Conservation (phyloP, 2,113 vertebrate genomes). For the Actinemys pallida region DNA sequence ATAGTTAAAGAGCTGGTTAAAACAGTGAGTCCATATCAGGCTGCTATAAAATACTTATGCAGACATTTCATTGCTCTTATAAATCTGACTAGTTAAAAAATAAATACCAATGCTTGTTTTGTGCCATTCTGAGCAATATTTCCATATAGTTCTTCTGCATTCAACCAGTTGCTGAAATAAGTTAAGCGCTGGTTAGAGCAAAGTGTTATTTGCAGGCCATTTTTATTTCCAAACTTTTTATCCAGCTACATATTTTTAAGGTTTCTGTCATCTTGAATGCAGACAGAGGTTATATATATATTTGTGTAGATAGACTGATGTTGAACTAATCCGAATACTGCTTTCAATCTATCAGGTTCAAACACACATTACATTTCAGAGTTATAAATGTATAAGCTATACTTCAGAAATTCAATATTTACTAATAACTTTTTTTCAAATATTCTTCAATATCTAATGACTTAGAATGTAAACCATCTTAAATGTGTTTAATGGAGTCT, state of each 20-base stretch:
- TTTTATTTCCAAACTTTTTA: neutral
- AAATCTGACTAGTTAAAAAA: slow-evolving; percentile 68
- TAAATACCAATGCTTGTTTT: slow-evolving; percentile 71
- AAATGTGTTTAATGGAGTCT: neutral
- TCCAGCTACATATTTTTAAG: slow-evolving; percentile 44
- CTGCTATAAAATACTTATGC: slow-evolving; percentile 73
- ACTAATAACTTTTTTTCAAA: slow-evolving; percentile 35
- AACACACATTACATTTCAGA: neutral
- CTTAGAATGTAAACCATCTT: neutral
- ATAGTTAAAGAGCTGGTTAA: slow-evolving; percentile 76
- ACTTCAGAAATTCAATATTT: neutral
- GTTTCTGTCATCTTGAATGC: slow-evolving; percentile 41
- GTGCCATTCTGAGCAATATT: slow-evolving; percentile 55
- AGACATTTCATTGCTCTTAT: slow-evolving; percentile 67
- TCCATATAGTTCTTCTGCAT: slow-evolving; percentile 49
- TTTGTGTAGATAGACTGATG: slow-evolving; percentile 19
- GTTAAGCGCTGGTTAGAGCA: slow-evolving; percentile 21
- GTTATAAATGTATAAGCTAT: slow-evolving; percentile 1
- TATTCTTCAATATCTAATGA: neutral
- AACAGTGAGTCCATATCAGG: slow-evolving; percentile 73
- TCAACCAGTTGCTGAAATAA: slow-evolving; percentile 22
- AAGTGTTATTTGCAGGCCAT: neutral
- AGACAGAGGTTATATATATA: neutral
- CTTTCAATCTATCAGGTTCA: slow-evolving; percentile 27
- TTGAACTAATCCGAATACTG: slow-evolving; percentile 7